Conservation (phyloP, 2,113 vertebrate genomes). For the Lycaon pictus region DNA sequence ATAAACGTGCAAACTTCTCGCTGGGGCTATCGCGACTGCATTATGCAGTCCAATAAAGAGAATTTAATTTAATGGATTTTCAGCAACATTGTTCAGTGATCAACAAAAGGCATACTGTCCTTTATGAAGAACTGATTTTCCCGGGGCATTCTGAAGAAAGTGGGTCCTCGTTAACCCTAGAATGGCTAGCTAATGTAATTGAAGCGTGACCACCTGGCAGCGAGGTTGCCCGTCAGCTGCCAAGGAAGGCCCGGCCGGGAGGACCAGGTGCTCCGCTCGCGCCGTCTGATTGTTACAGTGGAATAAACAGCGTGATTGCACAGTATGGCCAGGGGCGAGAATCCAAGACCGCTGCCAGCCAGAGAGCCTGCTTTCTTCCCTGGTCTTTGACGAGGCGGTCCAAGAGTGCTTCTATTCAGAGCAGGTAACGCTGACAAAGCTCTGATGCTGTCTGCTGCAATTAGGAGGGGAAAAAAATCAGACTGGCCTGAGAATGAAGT, state of each 20-base stretch:
- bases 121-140: slow-evolving; percentile 89
- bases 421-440: slow-evolving; percentile 81
- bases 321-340: slow-evolving; percentile 92
- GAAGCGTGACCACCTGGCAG: slow-evolving; percentile 96
- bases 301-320: slow-evolving; percentile 94
- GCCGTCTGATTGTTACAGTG: slow-evolving; percentile 91
- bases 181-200: slow-evolving; percentile 94
- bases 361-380: slow-evolving; percentile 88
- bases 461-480: slow-evolving; percentile 62
- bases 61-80: slow-evolving; percentile 91
- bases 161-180: slow-evolving; percentile 91
- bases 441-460: slow-evolving; percentile 68
- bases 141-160: slow-evolving; percentile 83
- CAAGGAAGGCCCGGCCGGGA: slow-evolving; percentile 90
- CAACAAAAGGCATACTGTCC: slow-evolving; percentile 88
- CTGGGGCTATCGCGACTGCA: slow-evolving; percentile 80
- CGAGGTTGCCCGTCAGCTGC: slow-evolving; percentile 94
- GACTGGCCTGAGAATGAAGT: not conserved
- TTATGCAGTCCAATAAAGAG: slow-evolving; percentile 77
- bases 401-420: slow-evolving; percentile 77
- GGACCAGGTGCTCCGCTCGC: slow-evolving; percentile 93
- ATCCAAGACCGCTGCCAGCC: slow-evolving; percentile 91
- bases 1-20: slow-evolving; percentile 48
- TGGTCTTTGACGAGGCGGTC: slow-evolving; percentile 60
- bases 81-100: slow-evolving; percentile 89